phyloP scores from a whole-genome alignment of 2,888 invertebrate species.

The Octodonta nipae region DNA sequence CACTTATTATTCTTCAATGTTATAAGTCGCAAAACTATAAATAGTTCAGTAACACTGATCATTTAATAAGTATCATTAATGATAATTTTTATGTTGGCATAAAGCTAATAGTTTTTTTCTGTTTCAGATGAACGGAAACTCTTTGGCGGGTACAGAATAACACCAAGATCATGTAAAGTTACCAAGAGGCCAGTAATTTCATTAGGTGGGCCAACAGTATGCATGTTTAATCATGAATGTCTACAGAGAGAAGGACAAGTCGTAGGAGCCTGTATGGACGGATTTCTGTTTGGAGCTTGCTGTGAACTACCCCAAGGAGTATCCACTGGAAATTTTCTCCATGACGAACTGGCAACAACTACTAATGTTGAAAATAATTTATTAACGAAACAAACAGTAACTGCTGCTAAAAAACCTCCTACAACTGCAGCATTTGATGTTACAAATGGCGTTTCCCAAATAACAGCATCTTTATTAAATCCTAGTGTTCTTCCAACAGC shows the following conservation, averaged over 20 bases:
- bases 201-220: constrained; percentile 56
- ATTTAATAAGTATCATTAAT: no score
- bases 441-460: constrained; percentile 44
- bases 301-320: constrained; percentile 54
- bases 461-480: constrained; percentile 40
- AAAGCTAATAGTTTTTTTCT: constrained; percentile 10
- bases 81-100: no score
- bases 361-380: constrained; percentile 14
- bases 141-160: constrained; percentile 77
- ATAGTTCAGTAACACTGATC: no score
- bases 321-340: constrained; percentile 14
- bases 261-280: constrained; percentile 84
- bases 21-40: no score
- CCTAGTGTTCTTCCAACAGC: constrained; percentile 28
- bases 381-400: constrained; percentile 8
- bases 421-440: constrained; percentile 33
- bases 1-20: no score
- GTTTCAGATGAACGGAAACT: constrained; percentile 49
- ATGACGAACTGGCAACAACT: constrained; percentile 12
- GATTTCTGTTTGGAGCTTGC: constrained; percentile 83
- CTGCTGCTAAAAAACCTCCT: constrained; percentile 21
- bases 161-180: constrained; percentile 66
- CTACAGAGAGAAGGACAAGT: constrained; percentile 64
- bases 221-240: constrained; percentile 91
- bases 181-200: constrained; percentile 44